Evolutionary conservation across 1,140 invertebrate genomes (phyloP).

Genomic region (Diabrotica undecimpunctata): DNA sequence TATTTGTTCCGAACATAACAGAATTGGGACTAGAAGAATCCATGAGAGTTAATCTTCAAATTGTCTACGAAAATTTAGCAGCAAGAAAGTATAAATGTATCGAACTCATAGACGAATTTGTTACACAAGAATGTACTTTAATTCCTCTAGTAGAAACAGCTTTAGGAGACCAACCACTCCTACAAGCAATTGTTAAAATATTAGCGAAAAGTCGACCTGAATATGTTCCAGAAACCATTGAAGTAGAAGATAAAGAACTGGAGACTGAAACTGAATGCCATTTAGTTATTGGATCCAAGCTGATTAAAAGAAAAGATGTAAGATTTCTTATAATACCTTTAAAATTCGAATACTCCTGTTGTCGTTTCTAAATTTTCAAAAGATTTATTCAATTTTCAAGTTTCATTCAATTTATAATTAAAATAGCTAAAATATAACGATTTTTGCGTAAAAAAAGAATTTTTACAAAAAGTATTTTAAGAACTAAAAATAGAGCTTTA

Average conservation of each 20-base stretch:
- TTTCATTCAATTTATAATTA: too few relatives aligned
- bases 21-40: conserved; percentile 38
- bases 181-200: conserved; percentile 57
- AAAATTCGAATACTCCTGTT: too few relatives aligned
- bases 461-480: too few relatives aligned
- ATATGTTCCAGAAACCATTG: conserved; percentile 53
- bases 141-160: conserved; percentile 55
- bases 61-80: conserved; percentile 74
- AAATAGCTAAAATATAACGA: too few relatives aligned
- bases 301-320: conserved; percentile 38
- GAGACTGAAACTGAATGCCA: conserved; percentile 54
- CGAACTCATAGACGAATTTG: conserved; percentile 60
- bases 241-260: conserved; percentile 60
- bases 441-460: too few relatives aligned
- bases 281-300: conserved; percentile 54
- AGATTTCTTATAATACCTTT: conserved; percentile 3
- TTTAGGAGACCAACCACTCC: conserved; percentile 56
- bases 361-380: too few relatives aligned
- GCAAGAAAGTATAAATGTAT: conserved; percentile 68
- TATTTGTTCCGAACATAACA: conserved; percentile 69
- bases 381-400: too few relatives aligned
- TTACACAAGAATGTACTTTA: conserved; percentile 48
- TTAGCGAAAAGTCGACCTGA: conserved; percentile 42
- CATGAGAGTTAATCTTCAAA: conserved; percentile 60
- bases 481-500: too few relatives aligned